phyloP scores from a whole-genome alignment of 2,113 vertebrate species.

The Cryptoleucopteryx plumbea region DNA sequence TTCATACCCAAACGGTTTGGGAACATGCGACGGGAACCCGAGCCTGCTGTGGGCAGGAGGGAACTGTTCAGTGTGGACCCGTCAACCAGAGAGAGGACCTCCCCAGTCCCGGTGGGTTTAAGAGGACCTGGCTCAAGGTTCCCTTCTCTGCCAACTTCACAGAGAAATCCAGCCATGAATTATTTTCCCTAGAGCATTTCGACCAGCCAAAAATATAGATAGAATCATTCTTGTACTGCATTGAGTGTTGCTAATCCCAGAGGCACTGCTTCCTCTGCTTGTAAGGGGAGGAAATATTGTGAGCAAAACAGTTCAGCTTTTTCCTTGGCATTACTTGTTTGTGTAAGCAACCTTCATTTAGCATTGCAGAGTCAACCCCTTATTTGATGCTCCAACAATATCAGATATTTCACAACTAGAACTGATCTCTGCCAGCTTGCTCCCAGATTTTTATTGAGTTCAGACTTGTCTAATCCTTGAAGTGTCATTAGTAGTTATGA shows the following conservation, averaged over 20 bases:
- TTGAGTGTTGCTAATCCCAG: not conserved
- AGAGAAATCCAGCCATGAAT: not conserved
- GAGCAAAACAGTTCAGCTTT: not conserved
- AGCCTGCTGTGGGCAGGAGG: not conserved
- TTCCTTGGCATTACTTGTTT: not conserved
- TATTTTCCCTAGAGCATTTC: not conserved
- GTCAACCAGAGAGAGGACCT: not conserved
- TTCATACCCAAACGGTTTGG: not conserved
- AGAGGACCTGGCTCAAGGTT: not conserved
- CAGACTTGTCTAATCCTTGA: not conserved
- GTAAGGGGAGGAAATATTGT: not conserved
- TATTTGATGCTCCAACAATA: not conserved
- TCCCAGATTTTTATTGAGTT: not conserved
- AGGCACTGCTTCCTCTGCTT: not conserved
- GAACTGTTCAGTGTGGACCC: not conserved
- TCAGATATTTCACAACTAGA: not conserved
- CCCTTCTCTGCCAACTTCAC: not conserved
- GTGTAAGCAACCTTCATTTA: not conserved
- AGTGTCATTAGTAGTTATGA: not conserved
- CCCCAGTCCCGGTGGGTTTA: not conserved
- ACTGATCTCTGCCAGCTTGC: not conserved
- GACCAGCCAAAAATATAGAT: not conserved
- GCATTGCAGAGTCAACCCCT: not conserved
- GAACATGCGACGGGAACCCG: rapidly evolving
- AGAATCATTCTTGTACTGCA: not conserved